These are phyloP conservation scores for Bombus picipes DNA, from an alignment of 1,140 invertebrate species.

Conservation along the genomic window DNA sequence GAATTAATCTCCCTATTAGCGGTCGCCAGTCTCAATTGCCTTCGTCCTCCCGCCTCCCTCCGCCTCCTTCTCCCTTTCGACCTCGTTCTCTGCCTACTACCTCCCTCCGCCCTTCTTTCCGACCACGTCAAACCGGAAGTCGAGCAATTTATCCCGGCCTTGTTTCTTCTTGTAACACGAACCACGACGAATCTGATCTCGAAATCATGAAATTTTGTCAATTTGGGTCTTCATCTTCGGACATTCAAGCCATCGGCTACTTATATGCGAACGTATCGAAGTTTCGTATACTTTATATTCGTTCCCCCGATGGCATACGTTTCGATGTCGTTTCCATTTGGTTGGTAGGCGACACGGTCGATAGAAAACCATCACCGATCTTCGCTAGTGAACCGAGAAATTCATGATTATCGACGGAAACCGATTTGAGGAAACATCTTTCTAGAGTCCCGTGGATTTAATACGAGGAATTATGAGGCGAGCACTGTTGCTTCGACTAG, in stretches of 20 bases:
- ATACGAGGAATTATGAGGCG: constrained; percentile 1
- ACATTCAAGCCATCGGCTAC: not conserved
- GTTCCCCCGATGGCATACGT: not conserved
- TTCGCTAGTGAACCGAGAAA: constrained; percentile 28
- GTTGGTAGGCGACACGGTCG: not conserved
- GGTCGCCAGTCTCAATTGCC: constrained; percentile 69
- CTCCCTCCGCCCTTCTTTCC: constrained; percentile 16
- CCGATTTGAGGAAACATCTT: not conserved
- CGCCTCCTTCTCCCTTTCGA: constrained; percentile 25
- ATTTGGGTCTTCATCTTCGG: not conserved
- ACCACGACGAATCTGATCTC: not conserved
- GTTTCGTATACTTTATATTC: not conserved
- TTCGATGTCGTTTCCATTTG: not conserved
- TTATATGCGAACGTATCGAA: not conserved
- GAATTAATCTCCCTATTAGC: constrained; percentile 73
- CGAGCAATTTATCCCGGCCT: constrained; percentile 60
- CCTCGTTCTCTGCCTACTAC: constrained; percentile 37
- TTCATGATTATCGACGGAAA: constrained; percentile 28
- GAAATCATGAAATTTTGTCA: not conserved
- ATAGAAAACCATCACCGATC: constrained; percentile 12
- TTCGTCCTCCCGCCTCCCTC: constrained; percentile 25
- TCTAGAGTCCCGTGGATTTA: not conserved
- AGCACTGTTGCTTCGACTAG: not conserved
- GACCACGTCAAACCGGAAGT: constrained; percentile 54
- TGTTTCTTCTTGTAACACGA: constrained; percentile 27